Conservation (phyloP, 2,797 vertebrate genomes). For the Trematomus bernacchii region DNA sequence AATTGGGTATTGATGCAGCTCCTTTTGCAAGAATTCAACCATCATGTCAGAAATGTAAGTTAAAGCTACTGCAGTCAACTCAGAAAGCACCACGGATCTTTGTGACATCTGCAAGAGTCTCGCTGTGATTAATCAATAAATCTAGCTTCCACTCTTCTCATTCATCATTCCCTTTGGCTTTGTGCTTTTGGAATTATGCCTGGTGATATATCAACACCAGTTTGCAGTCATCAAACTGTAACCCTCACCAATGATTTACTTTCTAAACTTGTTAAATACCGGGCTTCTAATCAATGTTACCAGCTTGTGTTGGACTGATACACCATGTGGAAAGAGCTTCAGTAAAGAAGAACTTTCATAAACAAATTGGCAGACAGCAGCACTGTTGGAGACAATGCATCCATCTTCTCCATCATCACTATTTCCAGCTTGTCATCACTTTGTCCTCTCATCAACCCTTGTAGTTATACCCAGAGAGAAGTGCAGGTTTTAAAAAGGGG, state of each 20-base stretch:
- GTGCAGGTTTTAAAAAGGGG: too few species aligned
- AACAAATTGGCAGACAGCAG: neutral
- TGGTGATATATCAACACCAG: constrained; percentile 62
- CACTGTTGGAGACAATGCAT: too few species aligned
- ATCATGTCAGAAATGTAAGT: constrained; percentile 6
- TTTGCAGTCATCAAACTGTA: constrained; percentile 69
- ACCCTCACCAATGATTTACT: constrained; percentile 64
- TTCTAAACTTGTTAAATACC: constrained; percentile 57
- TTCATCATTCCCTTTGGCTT: constrained; percentile 41
- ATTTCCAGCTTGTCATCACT: too few species aligned
- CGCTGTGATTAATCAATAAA: constrained; percentile 24
- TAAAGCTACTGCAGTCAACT: constrained; percentile 4
- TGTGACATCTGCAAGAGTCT: constrained; percentile 36
- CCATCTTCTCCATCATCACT: too few species aligned
- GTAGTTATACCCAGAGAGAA: too few species aligned
- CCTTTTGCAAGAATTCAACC: neutral
- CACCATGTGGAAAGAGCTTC: constrained; percentile 24
- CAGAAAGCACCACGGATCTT: constrained; percentile 6
- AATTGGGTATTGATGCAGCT: neutral
- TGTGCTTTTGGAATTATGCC: constrained; percentile 54
- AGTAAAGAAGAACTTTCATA: constrained; percentile 11
- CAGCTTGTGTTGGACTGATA: constrained; percentile 49
- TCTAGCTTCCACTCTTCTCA: constrained; percentile 15
- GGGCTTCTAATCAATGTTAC: constrained; percentile 65
- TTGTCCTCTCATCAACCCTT: too few species aligned